phyloP scores from a whole-genome alignment of 2,888 invertebrate genomes.

The Napeogenes sylphis region DNA sequence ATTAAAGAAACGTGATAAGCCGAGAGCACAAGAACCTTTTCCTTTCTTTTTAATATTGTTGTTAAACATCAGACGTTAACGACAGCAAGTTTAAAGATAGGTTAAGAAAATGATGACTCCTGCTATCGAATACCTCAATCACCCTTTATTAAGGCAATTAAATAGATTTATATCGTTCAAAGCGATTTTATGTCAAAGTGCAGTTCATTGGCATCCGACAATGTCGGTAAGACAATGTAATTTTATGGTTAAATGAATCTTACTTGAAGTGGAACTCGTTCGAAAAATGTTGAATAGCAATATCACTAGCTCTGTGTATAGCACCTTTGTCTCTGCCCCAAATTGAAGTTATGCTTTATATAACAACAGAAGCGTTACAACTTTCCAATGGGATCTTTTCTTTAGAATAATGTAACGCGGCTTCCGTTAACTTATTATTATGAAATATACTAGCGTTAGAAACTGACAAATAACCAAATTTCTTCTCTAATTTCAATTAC shows the following conservation, averaged over 20 bases:
- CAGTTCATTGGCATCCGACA: conserved; percentile 76
- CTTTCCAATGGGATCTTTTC: conserved; percentile 53
- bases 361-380: conserved; percentile 67
- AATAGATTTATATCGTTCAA: conserved; percentile 73
- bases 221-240: conserved; percentile 74
- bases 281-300: conserved; percentile 73
- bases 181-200: conserved; percentile 77
- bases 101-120: conserved; percentile 59
- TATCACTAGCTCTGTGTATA: conserved; percentile 59
- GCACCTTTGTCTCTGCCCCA: conserved; percentile 63
- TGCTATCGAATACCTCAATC: conserved; percentile 67
- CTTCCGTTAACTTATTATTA: conserved; percentile 19
- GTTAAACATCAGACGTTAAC: conserved; percentile 52
- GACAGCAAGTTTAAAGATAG: conserved; percentile 57
- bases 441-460: conserved; percentile 11
- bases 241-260: conserved; percentile 76
- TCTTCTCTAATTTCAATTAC: too few species aligned
- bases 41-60: conserved; percentile 26
- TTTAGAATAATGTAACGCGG: conserved; percentile 25
- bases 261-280: conserved; percentile 70
- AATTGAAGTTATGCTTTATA: conserved; percentile 73
- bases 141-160: conserved; percentile 74
- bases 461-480: conserved; percentile 9
- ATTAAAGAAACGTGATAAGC: conserved; percentile 21
- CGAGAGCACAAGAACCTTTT: conserved; percentile 26